Evolutionary conservation across 2,113 vertebrate species (phyloP).

Genomic region (Isurus oxyrinchus): DNA sequence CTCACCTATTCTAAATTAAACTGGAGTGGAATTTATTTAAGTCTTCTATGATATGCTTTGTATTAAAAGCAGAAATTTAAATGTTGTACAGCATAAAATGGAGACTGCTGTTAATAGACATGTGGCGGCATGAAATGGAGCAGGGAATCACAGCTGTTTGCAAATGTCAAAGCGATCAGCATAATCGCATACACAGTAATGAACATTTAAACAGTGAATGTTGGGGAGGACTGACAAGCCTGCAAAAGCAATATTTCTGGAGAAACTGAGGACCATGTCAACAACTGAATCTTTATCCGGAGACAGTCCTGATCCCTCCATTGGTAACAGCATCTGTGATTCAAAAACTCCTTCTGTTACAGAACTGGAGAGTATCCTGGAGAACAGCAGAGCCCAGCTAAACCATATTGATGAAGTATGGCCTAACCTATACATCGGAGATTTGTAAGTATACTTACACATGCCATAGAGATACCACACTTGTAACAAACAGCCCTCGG

Average conservation of each 20-base stretch:
- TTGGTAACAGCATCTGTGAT: background rate
- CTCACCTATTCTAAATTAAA: background rate
- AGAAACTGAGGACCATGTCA: background rate
- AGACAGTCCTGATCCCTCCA: background rate
- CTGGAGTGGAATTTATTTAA: background rate
- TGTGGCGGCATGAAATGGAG: background rate
- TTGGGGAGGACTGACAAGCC: background rate
- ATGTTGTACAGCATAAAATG: background rate
- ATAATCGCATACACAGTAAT: background rate
- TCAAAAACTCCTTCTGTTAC: constrained; percentile 49
- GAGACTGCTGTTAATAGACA: background rate
- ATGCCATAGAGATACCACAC: background rate
- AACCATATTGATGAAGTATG: constrained; percentile 65
- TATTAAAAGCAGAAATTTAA: background rate
- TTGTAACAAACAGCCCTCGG: background rate
- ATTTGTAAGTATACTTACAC: constrained; percentile 57
- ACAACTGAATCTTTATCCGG: background rate
- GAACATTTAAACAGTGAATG: background rate
- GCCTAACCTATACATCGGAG: constrained; percentile 64
- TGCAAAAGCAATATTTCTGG: background rate
- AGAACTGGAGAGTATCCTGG: constrained; percentile 63
- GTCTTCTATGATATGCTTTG: background rate
- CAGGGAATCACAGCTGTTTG: background rate
- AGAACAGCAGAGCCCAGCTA: constrained; percentile 63
- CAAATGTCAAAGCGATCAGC: background rate